Evolutionary conservation across 1,140 invertebrate genomes (phyloP), one percentile per base, ranked within the genome.

Genomic region (Drosophila kanapiae): DNA sequence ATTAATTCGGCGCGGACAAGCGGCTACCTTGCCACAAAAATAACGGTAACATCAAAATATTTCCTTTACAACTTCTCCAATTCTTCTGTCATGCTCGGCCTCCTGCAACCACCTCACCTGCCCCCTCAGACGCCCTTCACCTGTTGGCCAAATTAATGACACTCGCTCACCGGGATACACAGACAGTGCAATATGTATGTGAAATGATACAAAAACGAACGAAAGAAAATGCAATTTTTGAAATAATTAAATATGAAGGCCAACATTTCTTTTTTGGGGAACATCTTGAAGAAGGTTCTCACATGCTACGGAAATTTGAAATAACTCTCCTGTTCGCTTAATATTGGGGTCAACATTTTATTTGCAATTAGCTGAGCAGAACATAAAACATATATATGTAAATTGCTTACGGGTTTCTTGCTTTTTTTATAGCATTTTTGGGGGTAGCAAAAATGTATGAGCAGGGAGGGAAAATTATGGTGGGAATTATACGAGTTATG

Each of bases 1-100:
- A 79, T 81, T 59, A 82, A 79, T 85, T 85, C 64, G 61, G 75
- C 54, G 72, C 49, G 77, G 78, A 83, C 80, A 80, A 69, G 63
- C 61, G 23, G 31, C 31, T 67, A 37, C 47, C 67, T 69, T 65
- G 67, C 62, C 33, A 51, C 75, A 62, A 65, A 80, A 85, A 90
- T 90, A 90, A 90, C 85, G 85, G 85, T 91, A 90, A 80, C 78
- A 79, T 75, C 78, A 58, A 85, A 90, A 91, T 81, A 80, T 84
- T 84, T 78, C 80, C 68, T 60, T 88, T 77, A 72, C 83, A 87
- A 77, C 83, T 82, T 87, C 79, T 75, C 67, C 84, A 80, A 88
- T 84, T 53, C 64, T 56, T 61, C 70, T 74, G 72, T 87, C 83
- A 88, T 77, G 84, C 59, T 77, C 75, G 83, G 84, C 62, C 45